Base-by-base conservation (phyloP, 2,797 vertebrate genomes). In the Channa striata region DNA sequence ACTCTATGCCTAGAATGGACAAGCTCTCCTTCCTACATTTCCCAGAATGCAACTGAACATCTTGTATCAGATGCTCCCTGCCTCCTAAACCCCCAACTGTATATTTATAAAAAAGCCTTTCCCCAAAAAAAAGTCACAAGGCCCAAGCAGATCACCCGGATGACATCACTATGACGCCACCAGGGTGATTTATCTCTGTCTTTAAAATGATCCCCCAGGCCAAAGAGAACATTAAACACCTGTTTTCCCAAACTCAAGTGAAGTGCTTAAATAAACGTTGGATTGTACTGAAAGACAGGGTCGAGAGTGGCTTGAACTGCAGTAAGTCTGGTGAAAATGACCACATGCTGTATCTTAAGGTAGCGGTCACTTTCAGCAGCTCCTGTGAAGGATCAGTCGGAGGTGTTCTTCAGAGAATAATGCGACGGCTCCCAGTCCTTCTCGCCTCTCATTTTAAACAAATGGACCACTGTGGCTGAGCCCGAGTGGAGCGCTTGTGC, bases 391-490 rank as follows among this genome's bases (percentile, higher is more conserved):
- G 53, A 36, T 40, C 61, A 42, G 9, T 21, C 21, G 20, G 33
- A 52, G 20, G 46, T 33, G 25, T 33, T 33, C 51, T 49, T 33
- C n/a, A 25, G 42, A 37, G 43, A 62, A 16, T 33, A 43, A 57
- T 16, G 43, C 16, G 2, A 53, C 56, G 46, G 42, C 3, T 34
- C 51, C 51, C 19, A 36, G 33, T 17, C 37, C 25, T 30, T 42
- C 21, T 11, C 23, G 30, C 46, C 52, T 57, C 6, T 57, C 50
- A 65, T 53, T 65, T 66, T 5, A 59, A 42, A 68, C 59, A 23
- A 66, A 65, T 50, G 37, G 43, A 49, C 21, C 5, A 9, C 34
- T 53, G 16, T 60, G 46, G 10, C 50, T 59, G 37, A 71, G 20
- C 21, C 49, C 21, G 25, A 2, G 21, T 37, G 25, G 47, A 61